phyloP scores from a whole-genome alignment of 2,797 vertebrate species.

The Zalophus californianus region DNA sequence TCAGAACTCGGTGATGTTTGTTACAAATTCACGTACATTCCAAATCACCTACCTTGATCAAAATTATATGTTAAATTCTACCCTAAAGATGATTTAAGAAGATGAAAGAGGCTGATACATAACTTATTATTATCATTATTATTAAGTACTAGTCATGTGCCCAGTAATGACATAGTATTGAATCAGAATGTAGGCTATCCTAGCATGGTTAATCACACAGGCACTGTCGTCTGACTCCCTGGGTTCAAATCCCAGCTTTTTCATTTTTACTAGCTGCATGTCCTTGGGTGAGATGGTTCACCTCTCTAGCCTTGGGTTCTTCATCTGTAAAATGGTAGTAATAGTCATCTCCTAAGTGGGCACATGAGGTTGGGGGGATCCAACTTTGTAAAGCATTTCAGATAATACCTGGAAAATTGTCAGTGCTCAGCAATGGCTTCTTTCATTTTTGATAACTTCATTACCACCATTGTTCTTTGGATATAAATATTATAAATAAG shows the following conservation, averaged over 20 bases:
- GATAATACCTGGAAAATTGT: background rate
- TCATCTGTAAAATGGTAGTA: background rate
- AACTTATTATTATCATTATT: background rate
- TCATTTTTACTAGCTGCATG: background rate
- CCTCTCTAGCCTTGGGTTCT: background rate
- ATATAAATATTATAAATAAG: background rate
- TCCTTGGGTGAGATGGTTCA: background rate
- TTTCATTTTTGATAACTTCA: background rate
- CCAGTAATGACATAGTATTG: background rate
- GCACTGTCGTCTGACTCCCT: background rate
- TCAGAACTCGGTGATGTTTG: background rate
- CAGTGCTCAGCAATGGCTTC: background rate
- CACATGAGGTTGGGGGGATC: background rate
- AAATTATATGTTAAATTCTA: conserved; percentile 16
- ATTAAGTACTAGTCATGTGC: background rate
- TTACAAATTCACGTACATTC: background rate
- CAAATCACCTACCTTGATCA: background rate
- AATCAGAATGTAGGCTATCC: too few relatives aligned
- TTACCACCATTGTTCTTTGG: background rate
- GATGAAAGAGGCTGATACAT: background rate
- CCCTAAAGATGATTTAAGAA: background rate
- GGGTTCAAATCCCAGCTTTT: background rate
- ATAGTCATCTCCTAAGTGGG: background rate
- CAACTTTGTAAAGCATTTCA: background rate
- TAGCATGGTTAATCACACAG: background rate